Conservation (phyloP, 2,888 invertebrate genomes). For the Disparrhopalites patrizii region DNA sequence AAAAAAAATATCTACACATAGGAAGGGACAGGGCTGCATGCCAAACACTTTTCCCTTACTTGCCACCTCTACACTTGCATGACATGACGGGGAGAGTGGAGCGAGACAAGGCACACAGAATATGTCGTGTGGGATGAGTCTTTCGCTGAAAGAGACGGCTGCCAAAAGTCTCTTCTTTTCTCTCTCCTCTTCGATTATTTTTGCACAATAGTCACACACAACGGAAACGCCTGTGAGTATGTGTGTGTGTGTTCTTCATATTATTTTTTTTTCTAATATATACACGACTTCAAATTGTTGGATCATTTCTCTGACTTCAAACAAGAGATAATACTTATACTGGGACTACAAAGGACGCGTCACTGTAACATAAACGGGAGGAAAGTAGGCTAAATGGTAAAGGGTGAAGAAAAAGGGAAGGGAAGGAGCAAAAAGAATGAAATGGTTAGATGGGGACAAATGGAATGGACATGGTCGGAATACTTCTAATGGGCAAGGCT, state of each 20-base stretch:
- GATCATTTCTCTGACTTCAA: no score
- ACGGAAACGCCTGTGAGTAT: background rate
- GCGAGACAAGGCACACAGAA: background rate
- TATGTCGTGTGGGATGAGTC: slow-evolving; percentile 13
- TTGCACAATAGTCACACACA: slow-evolving; percentile 23
- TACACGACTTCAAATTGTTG: no score
- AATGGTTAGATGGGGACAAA: no score
- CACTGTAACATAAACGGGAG: no score
- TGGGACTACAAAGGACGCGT: no score
- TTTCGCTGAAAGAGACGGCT: slow-evolving; percentile 14
- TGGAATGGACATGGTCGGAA: no score
- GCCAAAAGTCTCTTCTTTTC: slow-evolving; percentile 29
- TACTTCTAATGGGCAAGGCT: no score
- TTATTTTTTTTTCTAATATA: background rate
- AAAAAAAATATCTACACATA: no score
- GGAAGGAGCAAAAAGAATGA: no score
- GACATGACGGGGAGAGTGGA: background rate
- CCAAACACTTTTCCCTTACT: background rate
- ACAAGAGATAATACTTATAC: no score
- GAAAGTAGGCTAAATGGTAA: no score
- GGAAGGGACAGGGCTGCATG: background rate
- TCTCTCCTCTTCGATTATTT: slow-evolving; percentile 26
- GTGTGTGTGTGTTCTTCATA: background rate
- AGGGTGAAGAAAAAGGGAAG: no score
- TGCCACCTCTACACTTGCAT: background rate